Evolutionary conservation across 2,888 invertebrate genomes (phyloP), one percentile per base, ranked within the genome.

Genomic region (Caenorhabditis virilis): DNA sequence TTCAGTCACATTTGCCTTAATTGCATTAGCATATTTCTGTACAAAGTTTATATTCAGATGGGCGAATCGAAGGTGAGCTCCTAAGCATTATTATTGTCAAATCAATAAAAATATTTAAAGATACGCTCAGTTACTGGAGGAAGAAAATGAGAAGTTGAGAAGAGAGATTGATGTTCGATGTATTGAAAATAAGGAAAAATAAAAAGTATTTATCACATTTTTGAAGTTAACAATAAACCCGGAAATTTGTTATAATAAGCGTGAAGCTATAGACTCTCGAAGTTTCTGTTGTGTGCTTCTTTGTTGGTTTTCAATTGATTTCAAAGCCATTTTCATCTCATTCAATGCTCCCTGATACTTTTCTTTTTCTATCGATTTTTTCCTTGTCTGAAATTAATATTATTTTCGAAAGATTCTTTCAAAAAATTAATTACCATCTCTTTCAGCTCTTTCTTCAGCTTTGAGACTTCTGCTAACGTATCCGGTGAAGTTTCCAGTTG

Each of bases 21-120:
- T 67, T 20, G 46, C 58, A 13, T 48, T 65, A n/a, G 67, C 64
- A 22, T 71, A 67, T 53, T 53, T 71, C 30, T 48, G 45, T 7
- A 71, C 71, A 3, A 45, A 59, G 41, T 59, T 64, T 9, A 53
- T 67, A 4, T 42, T 67, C 25, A 57, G 43, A 43, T 53, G 41
- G 36, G 67, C 64, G 3, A 42, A 42, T 15, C 22, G 20, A 15
- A 42, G 42, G 42, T 42, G 4, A 30, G 13, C 6, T n/a, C n/a
- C n/a, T 30, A 30, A 30, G 6, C 13, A 30, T 30, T 30, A 9
- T 30, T 30, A 39, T 39, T 39, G 16, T 16, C 22, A 23, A 42
- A 39, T 5, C 13, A 5, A 6, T 16, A 5, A n/a, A 36, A 9
- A 9, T 36, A 4, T n/a, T 38, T n/a, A 20, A 7, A 38, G 38